A percentile compares a stretch with the other conserved stretches of the same genome.
Conservation (phyloP, 2,797 vertebrate species). For the Takifugu rubripes region DNA sequence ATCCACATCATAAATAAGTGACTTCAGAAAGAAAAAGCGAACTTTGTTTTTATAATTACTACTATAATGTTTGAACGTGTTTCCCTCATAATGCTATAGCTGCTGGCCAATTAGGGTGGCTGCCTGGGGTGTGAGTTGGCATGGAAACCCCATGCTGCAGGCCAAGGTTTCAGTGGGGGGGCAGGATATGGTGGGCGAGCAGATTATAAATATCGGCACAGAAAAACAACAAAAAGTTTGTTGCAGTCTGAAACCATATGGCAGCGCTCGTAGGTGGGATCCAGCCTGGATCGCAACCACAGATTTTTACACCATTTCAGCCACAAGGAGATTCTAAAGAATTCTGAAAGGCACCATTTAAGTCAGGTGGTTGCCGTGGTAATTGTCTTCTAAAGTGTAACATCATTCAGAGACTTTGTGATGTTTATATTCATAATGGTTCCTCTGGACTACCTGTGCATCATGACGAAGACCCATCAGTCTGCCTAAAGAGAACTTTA, state of each 20-base stretch:
- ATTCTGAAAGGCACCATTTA: no score
- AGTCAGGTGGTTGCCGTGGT: no score
- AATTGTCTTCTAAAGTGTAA: no score
- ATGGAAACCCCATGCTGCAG: conserved; percentile 30
- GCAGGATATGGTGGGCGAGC: conserved; percentile 37
- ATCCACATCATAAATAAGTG: conserved; percentile 8
- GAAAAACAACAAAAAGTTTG: conserved; percentile 31
- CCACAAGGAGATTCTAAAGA: no score
- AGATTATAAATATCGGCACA: conserved; percentile 30
- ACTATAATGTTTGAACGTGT: conserved; percentile 5
- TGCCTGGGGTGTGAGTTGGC: conserved; percentile 44
- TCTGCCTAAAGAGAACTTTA: no score
- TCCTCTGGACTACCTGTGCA: no score
- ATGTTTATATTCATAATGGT: no score
- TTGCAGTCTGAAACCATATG: conserved; percentile 44
- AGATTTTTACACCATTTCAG: no score
- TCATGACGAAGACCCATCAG: no score
- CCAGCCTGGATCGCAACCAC: no score
- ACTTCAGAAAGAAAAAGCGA: neutral
- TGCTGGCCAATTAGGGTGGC: conserved; percentile 39
- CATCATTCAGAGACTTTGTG: no score
- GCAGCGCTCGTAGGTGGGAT: conserved; percentile 20
- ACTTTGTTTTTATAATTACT: conserved; percentile 5
- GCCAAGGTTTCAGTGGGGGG: conserved; percentile 40
- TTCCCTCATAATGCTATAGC: conserved; percentile 22